Evolutionary conservation across 2,888 invertebrate genomes (phyloP), one percentile per base, ranked within the genome.

Genomic region (Eupithecia vulgata): DNA sequence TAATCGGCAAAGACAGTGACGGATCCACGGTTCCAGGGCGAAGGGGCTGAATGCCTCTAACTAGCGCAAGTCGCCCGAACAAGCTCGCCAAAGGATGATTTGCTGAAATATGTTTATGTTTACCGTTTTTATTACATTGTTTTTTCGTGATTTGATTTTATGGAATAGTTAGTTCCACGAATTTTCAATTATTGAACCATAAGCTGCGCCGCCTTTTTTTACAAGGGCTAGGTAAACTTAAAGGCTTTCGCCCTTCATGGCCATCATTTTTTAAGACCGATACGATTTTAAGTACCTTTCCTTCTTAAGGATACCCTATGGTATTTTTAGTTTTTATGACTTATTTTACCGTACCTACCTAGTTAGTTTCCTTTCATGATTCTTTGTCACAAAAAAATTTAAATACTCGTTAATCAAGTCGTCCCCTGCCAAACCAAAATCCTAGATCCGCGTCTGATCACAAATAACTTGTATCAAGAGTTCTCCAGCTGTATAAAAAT

Each of bases 1-100:
- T 81, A 81, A 75, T 70, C 72, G 71, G 64, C 37, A 76, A 69
- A 76, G 59, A 71, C 71, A 72, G 57, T 57, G 57, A 25, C 25
- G 57, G 57, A 57, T 57, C 57, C 12, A 25, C 25, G 57, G 57
- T 25, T 57, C 57, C 12, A 57, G 57, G 57, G 21, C 10, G 21
- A 57, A 25, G 13, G n/a, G 52, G 2, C 57, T 13, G 12, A 52
- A n/a, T n/a, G n/a, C n/a, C n/a, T n/a, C n/a, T n/a, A n/a, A n/a
- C 52, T 52, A 52, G 52, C 21, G 21, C 10, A 21, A n/a, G 48
- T n/a, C 52, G 4, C 52, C 52, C 21, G 52, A 21, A 52, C 25
- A 52, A 52, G 3, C 48, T 48, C 21, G n/a, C 12, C 21, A 21
- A 25, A 52, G 25, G 21, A 21, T 52, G 21, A 21, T 52, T 52